Percentiles rank a stretch among this genome's conserved stretches.
These are phyloP conservation scores for Leptinotarsa peninsularis DNA, from an alignment of 2,888 invertebrate genomes.

Conservation along the genomic window DNA sequence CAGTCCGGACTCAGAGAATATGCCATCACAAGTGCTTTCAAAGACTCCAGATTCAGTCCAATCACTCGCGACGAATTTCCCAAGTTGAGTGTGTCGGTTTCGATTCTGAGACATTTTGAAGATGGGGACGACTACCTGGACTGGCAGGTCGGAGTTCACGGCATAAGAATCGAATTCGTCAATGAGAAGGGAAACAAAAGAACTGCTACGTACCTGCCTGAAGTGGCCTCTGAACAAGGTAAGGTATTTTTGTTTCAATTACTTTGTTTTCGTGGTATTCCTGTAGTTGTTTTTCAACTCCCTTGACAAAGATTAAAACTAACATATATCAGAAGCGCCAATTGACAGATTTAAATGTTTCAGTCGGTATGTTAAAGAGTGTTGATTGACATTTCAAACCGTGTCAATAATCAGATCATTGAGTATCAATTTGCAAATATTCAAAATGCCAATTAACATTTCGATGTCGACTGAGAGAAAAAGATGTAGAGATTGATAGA, in stretches of 20 bases:
- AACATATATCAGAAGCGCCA: no score
- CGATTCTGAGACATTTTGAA: constrained; percentile 96
- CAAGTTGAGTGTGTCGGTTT: constrained; percentile 93
- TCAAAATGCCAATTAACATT: no score
- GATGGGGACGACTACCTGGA: constrained; percentile 94
- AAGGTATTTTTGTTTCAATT: constrained; percentile 33
- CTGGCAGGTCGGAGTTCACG: constrained; percentile 97
- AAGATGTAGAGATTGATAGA: no score
- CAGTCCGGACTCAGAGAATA: constrained; percentile 96
- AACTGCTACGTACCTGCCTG: constrained; percentile 98
- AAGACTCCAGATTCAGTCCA: constrained; percentile 96
- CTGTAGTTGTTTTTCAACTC: no score
- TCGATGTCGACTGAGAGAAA: no score
- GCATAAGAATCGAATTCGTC: constrained; percentile 96
- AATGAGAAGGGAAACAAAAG: constrained; percentile 94
- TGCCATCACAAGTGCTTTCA: constrained; percentile 97
- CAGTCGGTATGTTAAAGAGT: no score
- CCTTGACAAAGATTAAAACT: no score
- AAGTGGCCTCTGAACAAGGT: constrained; percentile 99
- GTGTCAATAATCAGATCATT: no score
- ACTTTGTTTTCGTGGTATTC: no score
- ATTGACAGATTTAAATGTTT: no score
- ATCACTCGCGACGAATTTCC: constrained; percentile 94
- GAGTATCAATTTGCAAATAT: no score
- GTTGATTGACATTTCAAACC: no score